Evolutionary conservation across 2,113 vertebrate genomes (phyloP).

Genomic region (Phasianus colchicus): DNA sequence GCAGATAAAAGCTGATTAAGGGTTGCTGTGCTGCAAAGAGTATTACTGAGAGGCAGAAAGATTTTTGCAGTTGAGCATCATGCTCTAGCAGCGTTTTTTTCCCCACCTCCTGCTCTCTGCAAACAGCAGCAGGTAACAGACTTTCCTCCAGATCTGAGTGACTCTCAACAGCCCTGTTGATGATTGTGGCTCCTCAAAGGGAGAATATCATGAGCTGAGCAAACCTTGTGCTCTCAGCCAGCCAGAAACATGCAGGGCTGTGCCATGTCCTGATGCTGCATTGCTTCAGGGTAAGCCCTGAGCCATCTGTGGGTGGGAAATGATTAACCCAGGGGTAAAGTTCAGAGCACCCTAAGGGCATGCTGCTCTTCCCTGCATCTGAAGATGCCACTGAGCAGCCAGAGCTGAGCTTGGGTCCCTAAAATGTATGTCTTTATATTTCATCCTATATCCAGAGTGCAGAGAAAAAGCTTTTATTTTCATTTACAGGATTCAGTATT

Average conservation of each 20-base stretch:
- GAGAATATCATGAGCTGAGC: neutral
- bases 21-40: neutral
- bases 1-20: slow-evolving; percentile 37
- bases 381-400: neutral
- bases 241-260: neutral
- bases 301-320: neutral
- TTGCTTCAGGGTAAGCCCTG: neutral
- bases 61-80: neutral
- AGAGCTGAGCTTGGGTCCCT: neutral
- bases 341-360: neutral
- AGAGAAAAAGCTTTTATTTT: neutral
- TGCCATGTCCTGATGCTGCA: neutral
- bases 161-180: neutral
- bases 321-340: accelerated
- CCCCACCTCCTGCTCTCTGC: neutral
- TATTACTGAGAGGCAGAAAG: neutral
- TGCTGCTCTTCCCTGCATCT: neutral
- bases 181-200: neutral
- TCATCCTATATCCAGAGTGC: neutral
- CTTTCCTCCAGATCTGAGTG: neutral
- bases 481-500: neutral
- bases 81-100: neutral
- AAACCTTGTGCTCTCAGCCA: neutral
- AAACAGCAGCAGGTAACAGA: neutral
- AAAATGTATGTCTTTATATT: neutral